These are phyloP conservation scores for Phaedon cochleariae DNA, from an alignment of 2,888 invertebrate species.

Conservation along the genomic window DNA sequence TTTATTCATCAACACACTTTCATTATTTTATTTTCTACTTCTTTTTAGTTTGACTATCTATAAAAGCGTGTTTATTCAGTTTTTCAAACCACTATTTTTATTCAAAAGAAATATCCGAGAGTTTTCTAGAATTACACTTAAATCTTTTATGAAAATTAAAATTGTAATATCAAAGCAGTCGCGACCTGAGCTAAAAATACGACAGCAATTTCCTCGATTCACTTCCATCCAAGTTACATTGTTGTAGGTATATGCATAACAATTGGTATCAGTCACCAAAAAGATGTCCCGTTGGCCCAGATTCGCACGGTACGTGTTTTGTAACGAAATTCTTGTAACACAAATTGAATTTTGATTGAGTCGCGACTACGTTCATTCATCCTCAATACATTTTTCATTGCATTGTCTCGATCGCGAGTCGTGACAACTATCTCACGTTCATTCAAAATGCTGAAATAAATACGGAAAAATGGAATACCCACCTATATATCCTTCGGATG, in stretches of 20 bases:
- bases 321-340: slow-evolving; percentile 33
- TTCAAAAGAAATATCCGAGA: too few species aligned
- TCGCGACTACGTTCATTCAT: slow-evolving; percentile 23
- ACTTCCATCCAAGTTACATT: background rate
- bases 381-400: slow-evolving; percentile 22
- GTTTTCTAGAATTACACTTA: too few species aligned
- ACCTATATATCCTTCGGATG: too few species aligned
- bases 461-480: too few species aligned
- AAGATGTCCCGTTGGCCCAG: slow-evolving; percentile 29
- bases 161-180: background rate
- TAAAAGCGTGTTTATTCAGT: too few species aligned
- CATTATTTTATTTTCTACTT: too few species aligned
- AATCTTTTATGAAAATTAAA: background rate
- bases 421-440: background rate
- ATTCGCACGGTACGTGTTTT: slow-evolving; percentile 32
- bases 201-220: background rate
- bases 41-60: too few species aligned
- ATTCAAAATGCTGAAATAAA: background rate
- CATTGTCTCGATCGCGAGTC: background rate
- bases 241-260: background rate
- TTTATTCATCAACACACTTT: too few species aligned
- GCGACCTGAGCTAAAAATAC: background rate
- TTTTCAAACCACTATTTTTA: too few species aligned
- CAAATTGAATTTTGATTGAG: slow-evolving; percentile 33
- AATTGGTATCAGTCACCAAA: slow-evolving; percentile 27